Base-by-base conservation (phyloP, 2,888 invertebrate species). In the Eupithecia insigniata region DNA sequence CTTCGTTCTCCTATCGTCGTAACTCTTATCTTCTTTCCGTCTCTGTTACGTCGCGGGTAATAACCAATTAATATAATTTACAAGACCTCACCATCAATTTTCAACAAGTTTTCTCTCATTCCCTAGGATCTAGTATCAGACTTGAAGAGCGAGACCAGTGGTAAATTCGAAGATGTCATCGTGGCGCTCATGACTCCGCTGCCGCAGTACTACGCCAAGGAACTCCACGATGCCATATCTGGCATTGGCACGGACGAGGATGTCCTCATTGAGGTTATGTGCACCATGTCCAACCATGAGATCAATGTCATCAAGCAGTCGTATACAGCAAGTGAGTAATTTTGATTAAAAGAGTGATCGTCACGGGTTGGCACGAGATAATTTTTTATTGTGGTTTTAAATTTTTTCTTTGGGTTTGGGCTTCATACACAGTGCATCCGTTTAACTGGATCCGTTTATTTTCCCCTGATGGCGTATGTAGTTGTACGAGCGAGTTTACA, bases 201-300 rank as follows among this genome's bases (percentile, higher is more conserved):
- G 61, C 96, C 97, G 0, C 97, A 98, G 85, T 98, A 95, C 90
- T 97, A 98, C 87, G 97, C 98, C 7, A 96, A 96, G 83, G 97
- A 98, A 88, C 89, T 99, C 36, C 96, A 97, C 82, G 96, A 97
- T 79, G 98, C 99, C 39, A 97, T 98, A 89, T 94, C 95, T 55
- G 98, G 98, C 0, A 91, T 97, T 70, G 98, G 98, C 6, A 98
- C 98, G 0, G 96, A 97, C 79, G 97, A 97, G 88, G 97, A 97
- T 80, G 96, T 96, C 18, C 95, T 99, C 69, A 97, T 99, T 73
- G 99, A 99, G 90, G 96, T 98, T 68, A 95, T 99, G 87, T 98
- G 98, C 84, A 97, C 98, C 10, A 95, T 98, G 85, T 97, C 97
- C 76, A 99, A 99, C 90, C 95, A 96, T 71, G 98, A 98, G 88